Evolutionary conservation across 2,113 vertebrate species (phyloP).

Genomic region (Bubo scandiacus): DNA sequence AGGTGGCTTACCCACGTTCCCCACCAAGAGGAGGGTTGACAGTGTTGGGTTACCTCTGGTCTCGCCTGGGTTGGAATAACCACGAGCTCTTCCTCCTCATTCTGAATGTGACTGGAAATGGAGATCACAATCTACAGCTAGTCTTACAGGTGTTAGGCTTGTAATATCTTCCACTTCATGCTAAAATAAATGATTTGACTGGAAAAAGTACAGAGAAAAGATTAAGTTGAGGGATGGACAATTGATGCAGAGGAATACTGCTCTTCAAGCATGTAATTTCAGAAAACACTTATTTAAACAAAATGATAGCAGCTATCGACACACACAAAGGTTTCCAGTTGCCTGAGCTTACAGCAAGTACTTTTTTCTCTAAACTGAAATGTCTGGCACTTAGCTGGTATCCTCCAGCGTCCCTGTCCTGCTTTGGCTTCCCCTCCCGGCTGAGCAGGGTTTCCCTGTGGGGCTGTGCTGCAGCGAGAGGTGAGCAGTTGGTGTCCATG

Average conservation of each 20-base stretch:
- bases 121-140: background rate
- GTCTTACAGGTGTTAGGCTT: background rate
- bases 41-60: background rate
- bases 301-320: background rate
- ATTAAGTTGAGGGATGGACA: background rate
- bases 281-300: background rate
- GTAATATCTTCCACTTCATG: background rate
- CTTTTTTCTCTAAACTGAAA: background rate
- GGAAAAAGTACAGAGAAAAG: background rate
- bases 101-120: accelerated
- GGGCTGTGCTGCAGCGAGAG: accelerated
- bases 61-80: background rate
- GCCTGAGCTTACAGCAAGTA: background rate
- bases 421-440: background rate
- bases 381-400: background rate
- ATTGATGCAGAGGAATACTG: background rate
- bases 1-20: background rate
- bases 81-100: accelerated
- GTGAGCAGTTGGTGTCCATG: accelerated
- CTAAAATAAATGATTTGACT: background rate
- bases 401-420: background rate
- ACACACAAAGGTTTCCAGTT: background rate
- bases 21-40: background rate
- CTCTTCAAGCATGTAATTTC: background rate
- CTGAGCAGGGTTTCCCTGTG: accelerated